Percentiles rank a stretch among this genome's conserved stretches.
phyloP scores from a whole-genome alignment of 37 sponge, comb jelly and placozoan species.

The Chondrosia reniformis region DNA sequence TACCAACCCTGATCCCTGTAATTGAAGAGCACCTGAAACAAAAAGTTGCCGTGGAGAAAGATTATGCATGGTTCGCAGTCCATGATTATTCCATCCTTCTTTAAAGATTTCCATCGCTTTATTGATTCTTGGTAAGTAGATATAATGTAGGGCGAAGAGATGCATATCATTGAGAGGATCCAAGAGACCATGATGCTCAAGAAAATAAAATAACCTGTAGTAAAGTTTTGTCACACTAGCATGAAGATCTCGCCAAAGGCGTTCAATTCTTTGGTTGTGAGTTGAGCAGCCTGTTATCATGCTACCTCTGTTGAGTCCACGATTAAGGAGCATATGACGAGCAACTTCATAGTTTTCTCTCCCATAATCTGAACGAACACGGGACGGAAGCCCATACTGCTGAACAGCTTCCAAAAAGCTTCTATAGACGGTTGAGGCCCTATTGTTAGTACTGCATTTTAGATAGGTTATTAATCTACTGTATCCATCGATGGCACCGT shows the following conservation, averaged over 20 bases:
- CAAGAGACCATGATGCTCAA: constrained; percentile 15
- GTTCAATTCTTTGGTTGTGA: constrained; percentile 60
- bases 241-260: constrained; percentile 57
- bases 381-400: constrained; percentile 40
- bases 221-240: constrained; percentile 18
- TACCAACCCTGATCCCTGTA: constrained; percentile 11
- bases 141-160: constrained; percentile 34
- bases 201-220: constrained; percentile 22
- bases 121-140: constrained; percentile 30
- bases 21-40: constrained; percentile 24
- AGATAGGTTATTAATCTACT: constrained; percentile 41
- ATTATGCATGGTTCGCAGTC: constrained; percentile 21
- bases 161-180: constrained; percentile 17
- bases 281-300: constrained; percentile 43
- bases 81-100: constrained; percentile 32
- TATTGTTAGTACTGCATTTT: constrained; percentile 30
- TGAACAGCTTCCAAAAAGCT: constrained; percentile 28
- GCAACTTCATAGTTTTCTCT: constrained; percentile 57
- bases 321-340: constrained; percentile 40
- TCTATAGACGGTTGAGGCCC: constrained; percentile 22
- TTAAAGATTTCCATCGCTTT: constrained; percentile 19
- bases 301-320: constrained; percentile 45
- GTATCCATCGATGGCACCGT: constrained; percentile 54
- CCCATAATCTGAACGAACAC: constrained; percentile 50
- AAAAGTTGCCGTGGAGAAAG: constrained; percentile 45